Evolutionary conservation across 2,113 vertebrate species (phyloP).

Genomic region (Bubo scandiacus): DNA sequence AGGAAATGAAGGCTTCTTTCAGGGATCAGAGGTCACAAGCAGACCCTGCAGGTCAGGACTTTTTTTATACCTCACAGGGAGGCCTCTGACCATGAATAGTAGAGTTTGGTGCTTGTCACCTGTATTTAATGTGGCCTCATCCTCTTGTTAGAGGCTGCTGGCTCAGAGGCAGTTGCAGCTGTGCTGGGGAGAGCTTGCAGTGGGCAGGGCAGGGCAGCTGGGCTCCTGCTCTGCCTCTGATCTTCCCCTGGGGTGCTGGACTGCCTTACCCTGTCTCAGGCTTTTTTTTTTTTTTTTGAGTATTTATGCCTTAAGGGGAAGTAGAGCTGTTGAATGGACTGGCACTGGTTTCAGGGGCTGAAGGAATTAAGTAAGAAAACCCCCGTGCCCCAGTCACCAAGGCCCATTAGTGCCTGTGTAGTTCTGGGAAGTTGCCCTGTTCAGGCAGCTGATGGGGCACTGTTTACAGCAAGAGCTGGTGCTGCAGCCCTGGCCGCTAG

Average conservation of each 20-base stretch:
- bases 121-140: neutral
- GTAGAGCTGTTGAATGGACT: too few species aligned
- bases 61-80: neutral
- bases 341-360: neutral
- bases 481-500: neutral
- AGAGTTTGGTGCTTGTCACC: neutral
- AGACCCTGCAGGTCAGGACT: neutral
- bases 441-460: neutral
- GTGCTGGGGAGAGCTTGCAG: neutral
- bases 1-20: neutral
- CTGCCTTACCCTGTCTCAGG: neutral
- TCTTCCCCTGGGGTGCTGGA: rapidly evolving
- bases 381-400: too few species aligned
- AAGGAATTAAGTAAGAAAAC: neutral
- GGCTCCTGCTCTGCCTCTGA: neutral
- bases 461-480: neutral
- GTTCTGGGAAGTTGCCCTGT: neutral
- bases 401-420: neutral
- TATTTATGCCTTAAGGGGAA: too few species aligned
- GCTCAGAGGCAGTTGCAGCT: neutral
- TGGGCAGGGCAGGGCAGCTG: too few species aligned
- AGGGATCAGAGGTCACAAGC: neutral
- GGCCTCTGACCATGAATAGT: rapidly evolving
- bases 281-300: neutral
- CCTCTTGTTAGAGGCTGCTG: neutral